Conservation (phyloP, 2,888 invertebrate genomes). For the Harpagoxenus sublaevis region DNA sequence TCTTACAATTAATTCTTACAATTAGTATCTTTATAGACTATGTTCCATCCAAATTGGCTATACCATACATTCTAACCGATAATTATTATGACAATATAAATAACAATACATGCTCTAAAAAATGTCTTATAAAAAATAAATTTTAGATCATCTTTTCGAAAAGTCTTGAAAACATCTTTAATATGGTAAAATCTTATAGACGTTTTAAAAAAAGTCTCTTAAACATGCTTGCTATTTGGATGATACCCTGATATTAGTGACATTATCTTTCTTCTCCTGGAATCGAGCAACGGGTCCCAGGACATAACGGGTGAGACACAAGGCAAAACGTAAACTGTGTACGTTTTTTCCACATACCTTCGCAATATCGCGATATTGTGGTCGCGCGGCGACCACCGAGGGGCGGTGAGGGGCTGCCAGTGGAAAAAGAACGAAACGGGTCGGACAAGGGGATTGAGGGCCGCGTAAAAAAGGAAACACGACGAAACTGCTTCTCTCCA, state of each 20-base stretch:
- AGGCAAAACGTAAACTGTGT: not conserved
- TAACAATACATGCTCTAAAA: not conserved
- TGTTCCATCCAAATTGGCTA: not conserved
- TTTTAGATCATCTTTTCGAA: not conserved
- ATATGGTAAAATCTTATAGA: not conserved
- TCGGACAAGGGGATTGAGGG: constrained; percentile 31
- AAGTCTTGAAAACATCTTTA: not conserved
- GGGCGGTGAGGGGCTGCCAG: too few species aligned
- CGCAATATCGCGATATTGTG: constrained; percentile 35
- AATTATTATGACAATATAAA: not conserved
- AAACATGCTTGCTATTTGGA: not conserved
- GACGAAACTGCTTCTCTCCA: constrained; percentile 58
- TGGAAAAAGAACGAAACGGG: constrained; percentile 11
- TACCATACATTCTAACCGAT: not conserved
- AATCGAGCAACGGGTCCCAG: not conserved
- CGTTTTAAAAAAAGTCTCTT: not conserved
- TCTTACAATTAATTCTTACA: too few species aligned
- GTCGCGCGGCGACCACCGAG: not conserved
- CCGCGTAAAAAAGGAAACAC: constrained; percentile 43
- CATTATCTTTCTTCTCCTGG: not conserved
- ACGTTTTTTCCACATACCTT: constrained; percentile 11
- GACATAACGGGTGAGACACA: not conserved
- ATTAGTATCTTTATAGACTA: not conserved
- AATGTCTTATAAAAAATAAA: not conserved
- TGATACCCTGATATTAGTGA: not conserved